Evolutionary conservation across 2,797 vertebrate genomes (phyloP).

Genomic region (Acipenser ruthenus): DNA sequence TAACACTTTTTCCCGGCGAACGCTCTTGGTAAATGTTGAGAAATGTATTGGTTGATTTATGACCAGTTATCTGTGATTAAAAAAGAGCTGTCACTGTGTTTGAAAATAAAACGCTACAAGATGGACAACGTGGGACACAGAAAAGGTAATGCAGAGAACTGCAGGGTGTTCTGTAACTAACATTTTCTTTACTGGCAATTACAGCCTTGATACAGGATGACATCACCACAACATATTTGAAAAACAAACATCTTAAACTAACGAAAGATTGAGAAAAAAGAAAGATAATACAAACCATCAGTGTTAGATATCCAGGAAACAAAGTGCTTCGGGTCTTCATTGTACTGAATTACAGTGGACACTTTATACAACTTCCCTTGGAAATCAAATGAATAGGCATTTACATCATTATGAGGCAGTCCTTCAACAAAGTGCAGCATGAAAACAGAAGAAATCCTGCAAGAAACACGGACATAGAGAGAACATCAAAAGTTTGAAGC

Average conservation of each 20-base stretch:
- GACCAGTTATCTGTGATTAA: too few species aligned
- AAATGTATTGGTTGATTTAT: too few species aligned
- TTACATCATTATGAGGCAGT: constrained; percentile 63
- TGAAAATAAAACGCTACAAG: too few species aligned
- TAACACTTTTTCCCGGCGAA: too few species aligned
- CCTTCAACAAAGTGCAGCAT: constrained; percentile 84
- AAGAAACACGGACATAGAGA: constrained; percentile 26
- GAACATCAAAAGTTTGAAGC: too few species aligned
- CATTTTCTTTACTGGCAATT: too few species aligned
- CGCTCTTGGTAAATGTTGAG: too few species aligned
- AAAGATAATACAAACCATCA: constrained; percentile 61
- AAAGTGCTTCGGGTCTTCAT: constrained; percentile 67
- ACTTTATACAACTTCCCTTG: constrained; percentile 57
- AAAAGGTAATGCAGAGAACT: background rate
- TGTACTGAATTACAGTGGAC: constrained; percentile 73
- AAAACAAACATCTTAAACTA: background rate
- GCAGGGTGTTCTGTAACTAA: too few species aligned
- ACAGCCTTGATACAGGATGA: too few species aligned
- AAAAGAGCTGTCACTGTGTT: too few species aligned
- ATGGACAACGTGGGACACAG: background rate
- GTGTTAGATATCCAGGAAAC: constrained; percentile 69
- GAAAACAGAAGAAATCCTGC: constrained; percentile 69
- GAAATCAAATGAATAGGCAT: constrained; percentile 66
- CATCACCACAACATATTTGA: background rate
- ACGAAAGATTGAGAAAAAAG: too few species aligned